Conservation (phyloP, 2,113 vertebrate species). For the Pseudolaguvia tuberculata region DNA sequence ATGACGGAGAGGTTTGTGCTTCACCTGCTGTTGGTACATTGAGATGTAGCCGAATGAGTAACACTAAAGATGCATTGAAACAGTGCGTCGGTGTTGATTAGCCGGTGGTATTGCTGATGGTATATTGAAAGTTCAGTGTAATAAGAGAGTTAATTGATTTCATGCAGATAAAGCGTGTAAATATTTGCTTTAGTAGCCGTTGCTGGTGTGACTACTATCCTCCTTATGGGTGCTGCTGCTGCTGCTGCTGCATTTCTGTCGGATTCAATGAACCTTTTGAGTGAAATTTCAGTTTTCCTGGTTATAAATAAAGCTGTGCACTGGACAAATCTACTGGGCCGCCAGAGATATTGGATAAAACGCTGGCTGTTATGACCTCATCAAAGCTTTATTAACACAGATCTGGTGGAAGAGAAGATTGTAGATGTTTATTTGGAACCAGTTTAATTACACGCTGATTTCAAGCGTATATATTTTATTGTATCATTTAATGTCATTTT, state of each 20-base stretch:
- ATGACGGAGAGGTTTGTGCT: neutral
- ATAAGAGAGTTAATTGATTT: neutral
- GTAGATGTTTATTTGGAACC: neutral
- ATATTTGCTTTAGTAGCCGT: too few species aligned
- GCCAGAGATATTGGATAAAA: neutral
- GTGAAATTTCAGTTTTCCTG: neutral
- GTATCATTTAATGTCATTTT: neutral
- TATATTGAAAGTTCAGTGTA: too few species aligned
- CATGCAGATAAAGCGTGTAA: neutral
- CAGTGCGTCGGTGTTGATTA: neutral
- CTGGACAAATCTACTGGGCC: neutral
- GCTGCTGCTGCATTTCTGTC: neutral
- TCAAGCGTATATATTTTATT: neutral
- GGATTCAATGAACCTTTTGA: neutral
- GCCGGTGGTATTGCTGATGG: constrained; percentile 5
- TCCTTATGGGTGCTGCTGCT: neutral
- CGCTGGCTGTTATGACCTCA: neutral
- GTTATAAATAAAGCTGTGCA: neutral
- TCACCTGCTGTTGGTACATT: neutral
- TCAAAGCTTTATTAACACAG: neutral
- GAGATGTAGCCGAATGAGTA: constrained; percentile 1
- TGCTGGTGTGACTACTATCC: neutral
- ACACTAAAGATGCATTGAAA: neutral
- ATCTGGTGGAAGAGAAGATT: neutral
- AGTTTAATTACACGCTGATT: constrained; percentile 1